A percentile compares a stretch with the other conserved stretches of the same genome.
These are phyloP conservation scores for Heliothis peltigera DNA, from an alignment of 2,888 invertebrate genomes.

Conservation along the genomic window DNA sequence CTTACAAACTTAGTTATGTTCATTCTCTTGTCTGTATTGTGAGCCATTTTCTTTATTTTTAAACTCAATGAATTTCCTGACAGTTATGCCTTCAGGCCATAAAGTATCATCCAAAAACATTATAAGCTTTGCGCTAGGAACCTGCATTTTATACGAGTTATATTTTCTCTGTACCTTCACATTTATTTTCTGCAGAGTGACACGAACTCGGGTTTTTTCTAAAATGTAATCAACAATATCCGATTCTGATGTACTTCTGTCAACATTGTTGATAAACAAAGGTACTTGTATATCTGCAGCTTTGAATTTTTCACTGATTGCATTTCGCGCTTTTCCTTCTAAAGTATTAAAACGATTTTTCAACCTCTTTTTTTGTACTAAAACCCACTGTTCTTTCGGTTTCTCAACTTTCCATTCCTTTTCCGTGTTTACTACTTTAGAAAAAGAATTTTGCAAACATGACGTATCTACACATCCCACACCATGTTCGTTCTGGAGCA, in stretches of 20 bases:
- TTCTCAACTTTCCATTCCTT: slow-evolving; percentile 3
- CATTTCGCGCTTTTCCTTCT: neutral
- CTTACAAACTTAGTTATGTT: slow-evolving; percentile 2
- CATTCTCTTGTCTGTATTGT: slow-evolving; percentile 3
- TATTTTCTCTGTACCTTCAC: neutral
- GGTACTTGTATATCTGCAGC: too few species aligned
- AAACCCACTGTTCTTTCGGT: slow-evolving; percentile 3
- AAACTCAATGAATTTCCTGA: neutral
- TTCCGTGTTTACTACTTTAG: neutral
- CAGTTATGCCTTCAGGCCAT: slow-evolving; percentile 4
- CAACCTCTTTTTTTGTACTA: slow-evolving; percentile 1
- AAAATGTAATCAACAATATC: neutral
- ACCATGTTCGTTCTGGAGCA: neutral
- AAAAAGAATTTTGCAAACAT: neutral
- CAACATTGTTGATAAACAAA: too few species aligned
- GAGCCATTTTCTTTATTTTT: neutral
- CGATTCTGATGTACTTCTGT: too few species aligned
- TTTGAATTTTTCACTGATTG: neutral
- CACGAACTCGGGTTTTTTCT: neutral
- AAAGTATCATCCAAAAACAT: neutral
- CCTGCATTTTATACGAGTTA: neutral
- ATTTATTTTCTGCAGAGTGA: slow-evolving; percentile 3
- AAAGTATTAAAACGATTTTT: slow-evolving; percentile 6
- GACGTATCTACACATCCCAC: too few species aligned
- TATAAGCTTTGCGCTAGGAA: neutral